A percentile compares a stretch with the other conserved stretches of the same genome.
These are phyloP conservation scores for Xenops minutus DNA, from an alignment of 2,797 vertebrate species.

Conservation along the genomic window DNA sequence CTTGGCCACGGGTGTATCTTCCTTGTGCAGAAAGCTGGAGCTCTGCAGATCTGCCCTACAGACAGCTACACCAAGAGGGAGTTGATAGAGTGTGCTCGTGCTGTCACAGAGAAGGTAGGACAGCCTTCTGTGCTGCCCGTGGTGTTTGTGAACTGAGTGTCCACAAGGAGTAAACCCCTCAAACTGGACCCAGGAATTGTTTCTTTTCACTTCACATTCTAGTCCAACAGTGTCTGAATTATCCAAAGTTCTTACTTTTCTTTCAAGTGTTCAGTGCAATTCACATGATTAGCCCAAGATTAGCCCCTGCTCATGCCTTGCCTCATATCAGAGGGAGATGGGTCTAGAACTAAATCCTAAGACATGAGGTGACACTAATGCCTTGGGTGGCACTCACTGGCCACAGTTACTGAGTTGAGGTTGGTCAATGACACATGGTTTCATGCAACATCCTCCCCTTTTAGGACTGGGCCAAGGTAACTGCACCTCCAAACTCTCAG, in stretches of 20 bases:
- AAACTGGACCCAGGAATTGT: not conserved
- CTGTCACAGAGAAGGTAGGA: constrained; percentile 94
- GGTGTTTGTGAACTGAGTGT: not conserved
- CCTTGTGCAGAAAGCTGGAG: constrained; percentile 97
- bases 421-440: rapidly evolving
- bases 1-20: constrained; percentile 97
- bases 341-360: not conserved
- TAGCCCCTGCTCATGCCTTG: not conserved
- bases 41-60: constrained; percentile 92
- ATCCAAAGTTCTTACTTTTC: not conserved
- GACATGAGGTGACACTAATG: not conserved
- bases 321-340: not conserved
- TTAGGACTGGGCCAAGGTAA: not conserved
- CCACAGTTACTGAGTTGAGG: not conserved
- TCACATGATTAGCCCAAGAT: not conserved
- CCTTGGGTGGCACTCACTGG: not conserved
- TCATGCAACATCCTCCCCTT: rapidly evolving
- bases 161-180: not conserved
- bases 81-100: constrained; percentile 92
- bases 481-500: not conserved
- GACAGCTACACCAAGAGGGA: constrained; percentile 95
- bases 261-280: not conserved
- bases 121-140: rapidly evolving
- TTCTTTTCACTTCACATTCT: not conserved
- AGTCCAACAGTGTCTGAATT: not conserved